phyloP scores from a whole-genome alignment of 2,888 invertebrate genomes.

The Brachycybe producta region DNA sequence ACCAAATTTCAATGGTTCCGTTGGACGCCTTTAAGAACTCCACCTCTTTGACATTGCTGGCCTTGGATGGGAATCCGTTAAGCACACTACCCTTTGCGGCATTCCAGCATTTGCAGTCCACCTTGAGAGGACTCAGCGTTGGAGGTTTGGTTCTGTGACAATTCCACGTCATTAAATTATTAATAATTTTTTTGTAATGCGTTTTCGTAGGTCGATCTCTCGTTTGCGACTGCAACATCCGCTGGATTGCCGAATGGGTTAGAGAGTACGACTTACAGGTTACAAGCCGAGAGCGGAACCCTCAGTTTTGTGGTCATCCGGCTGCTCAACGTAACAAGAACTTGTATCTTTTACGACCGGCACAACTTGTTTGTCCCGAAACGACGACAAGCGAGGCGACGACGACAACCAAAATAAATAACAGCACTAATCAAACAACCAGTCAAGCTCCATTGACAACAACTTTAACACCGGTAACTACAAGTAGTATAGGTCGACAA shows the following conservation, averaged over 20 bases:
- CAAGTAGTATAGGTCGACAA: conserved; percentile 1
- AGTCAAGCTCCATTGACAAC: not conserved
- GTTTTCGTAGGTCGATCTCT: conserved; percentile 45
- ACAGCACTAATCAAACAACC: not conserved
- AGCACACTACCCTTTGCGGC: conserved; percentile 68
- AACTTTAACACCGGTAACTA: not conserved
- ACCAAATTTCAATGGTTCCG: conserved; percentile 68
- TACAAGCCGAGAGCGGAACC: conserved; percentile 78
- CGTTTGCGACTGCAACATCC: conserved; percentile 72
- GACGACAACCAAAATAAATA: not conserved
- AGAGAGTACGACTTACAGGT: conserved; percentile 75
- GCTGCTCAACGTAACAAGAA: conserved; percentile 62
- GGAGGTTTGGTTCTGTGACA: conserved; percentile 46
- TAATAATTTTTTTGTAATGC: not conserved
- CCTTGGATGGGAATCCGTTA: conserved; percentile 80
- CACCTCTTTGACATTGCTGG: conserved; percentile 69
- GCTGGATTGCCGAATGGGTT: conserved; percentile 86
- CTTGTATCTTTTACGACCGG: conserved; percentile 73
- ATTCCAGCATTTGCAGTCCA: conserved; percentile 62
- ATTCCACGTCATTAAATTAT: not conserved
- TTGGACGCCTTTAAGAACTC: conserved; percentile 64
- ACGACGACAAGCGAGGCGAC: conserved; percentile 10
- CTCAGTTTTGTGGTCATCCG: conserved; percentile 82
- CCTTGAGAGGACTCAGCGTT: conserved; percentile 68
- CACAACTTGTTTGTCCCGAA: conserved; percentile 35